phyloP scores from a whole-genome alignment of 1,140 invertebrate species.

The Plutomurus gul region DNA sequence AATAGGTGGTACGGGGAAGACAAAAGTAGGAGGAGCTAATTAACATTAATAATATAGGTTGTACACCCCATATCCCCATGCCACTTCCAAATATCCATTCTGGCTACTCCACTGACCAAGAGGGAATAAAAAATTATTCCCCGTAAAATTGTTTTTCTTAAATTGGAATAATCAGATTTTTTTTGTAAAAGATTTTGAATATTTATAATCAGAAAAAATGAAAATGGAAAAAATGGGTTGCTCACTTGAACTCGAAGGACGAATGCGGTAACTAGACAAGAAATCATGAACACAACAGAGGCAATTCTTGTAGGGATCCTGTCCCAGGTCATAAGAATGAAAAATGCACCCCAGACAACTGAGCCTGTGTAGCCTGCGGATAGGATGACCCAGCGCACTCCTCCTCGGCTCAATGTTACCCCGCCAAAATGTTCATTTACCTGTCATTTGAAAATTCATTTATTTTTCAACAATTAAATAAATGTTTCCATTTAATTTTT shows the following conservation, averaged over 20 bases:
- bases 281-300: constrained; percentile 37
- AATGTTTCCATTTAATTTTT: no score
- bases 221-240: background rate
- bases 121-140: no score
- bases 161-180: no score
- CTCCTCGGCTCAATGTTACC: constrained; percentile 33
- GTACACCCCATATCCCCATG: no score
- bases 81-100: no score
- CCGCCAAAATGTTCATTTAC: constrained; percentile 48
- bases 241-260: constrained; percentile 38
- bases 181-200: no score
- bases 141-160: no score
- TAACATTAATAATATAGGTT: no score
- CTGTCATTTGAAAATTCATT: background rate
- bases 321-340: constrained; percentile 49
- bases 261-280: constrained; percentile 39
- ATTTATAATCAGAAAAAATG: no score
- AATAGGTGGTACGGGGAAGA: no score
- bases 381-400: constrained; percentile 38
- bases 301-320: constrained; percentile 39
- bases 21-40: no score
- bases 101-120: no score
- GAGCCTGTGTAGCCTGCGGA: constrained; percentile 48
- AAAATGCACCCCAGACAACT: constrained; percentile 44
- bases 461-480: background rate